Conservation (phyloP, 2,888 invertebrate species). For the Dynastes hyllus region DNA sequence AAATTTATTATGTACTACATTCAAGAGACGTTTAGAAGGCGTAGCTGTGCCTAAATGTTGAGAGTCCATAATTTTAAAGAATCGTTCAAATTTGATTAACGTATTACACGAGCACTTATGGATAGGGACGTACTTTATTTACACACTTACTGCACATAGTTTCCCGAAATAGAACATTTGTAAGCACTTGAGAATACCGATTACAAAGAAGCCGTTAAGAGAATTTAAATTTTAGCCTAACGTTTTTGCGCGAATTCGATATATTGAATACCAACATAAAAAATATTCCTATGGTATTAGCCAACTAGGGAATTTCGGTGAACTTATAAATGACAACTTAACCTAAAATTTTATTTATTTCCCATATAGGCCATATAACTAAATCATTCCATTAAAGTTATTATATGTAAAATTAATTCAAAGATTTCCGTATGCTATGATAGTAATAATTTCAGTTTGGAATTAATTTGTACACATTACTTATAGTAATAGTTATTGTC, state of each 20-base stretch:
- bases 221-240: constrained; percentile 43
- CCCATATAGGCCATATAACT: too few relatives aligned
- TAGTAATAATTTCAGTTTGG: too few relatives aligned
- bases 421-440: too few relatives aligned
- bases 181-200: not conserved
- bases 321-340: too few relatives aligned
- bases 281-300: not conserved
- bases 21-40: constrained; percentile 50
- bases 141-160: constrained; percentile 25
- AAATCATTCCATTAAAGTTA: too few relatives aligned
- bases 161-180: not conserved
- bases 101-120: constrained; percentile 38
- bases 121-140: not conserved
- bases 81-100: constrained; percentile 53
- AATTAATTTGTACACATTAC: too few relatives aligned
- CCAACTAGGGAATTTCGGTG: too few relatives aligned
- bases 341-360: too few relatives aligned
- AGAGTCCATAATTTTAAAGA: constrained; percentile 54
- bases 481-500: too few relatives aligned
- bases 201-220: constrained; percentile 39
- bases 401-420: too few relatives aligned
- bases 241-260: constrained; percentile 48
- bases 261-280: not conserved
- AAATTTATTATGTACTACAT: constrained; percentile 53
- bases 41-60: constrained; percentile 51